Base-by-base conservation (phyloP, 2,113 vertebrate species). In the Menura novaehollandiae region DNA sequence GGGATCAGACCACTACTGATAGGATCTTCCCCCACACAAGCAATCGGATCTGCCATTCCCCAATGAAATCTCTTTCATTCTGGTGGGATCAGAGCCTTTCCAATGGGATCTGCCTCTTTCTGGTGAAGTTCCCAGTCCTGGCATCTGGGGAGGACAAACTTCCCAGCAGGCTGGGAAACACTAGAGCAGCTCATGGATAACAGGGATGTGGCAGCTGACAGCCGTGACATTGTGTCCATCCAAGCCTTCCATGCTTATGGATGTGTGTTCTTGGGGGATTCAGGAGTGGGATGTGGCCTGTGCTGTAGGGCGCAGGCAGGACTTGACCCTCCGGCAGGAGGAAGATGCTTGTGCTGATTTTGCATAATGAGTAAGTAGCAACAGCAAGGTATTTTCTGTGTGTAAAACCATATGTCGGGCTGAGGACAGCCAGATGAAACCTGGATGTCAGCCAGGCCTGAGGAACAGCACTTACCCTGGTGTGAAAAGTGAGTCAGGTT, bases 401-500 rank as follows among this genome's bases (percentile, higher is more conserved):
- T 77, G 60, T 86, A 37, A 91, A 95, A 30, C 37, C 22, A 2
- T 33, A 27, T 17, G 74, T 60, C 46, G 47, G 4, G 3, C 3
- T 37, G 62, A 81, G 66, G 56, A 15, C 11, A 27, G 44, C 41
- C 53, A 35, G 55, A 59, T 81, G 68, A 81, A 91, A 95, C 63
- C 63, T 56, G 71, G 3, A 17, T 69, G 58, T 82, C 49, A 64
- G 28, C 51, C 23, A 71, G 28, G 60, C 33, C 26, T 52, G 44
- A 83, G 68, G 63, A 86, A 4, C 39, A 39, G 35, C 33, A 7
- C 39, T 92, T 85, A 33, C 52, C n/a, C 44, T 26, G 26, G 24
- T 20, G 46, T 0, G 0, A 55, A 80, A 79, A 19, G 15, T 4
- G 0, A 85, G 44, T 63, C 20, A 11, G 8, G 13, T 62, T 66